Base-by-base conservation (phyloP, 2,797 vertebrate species). In the Semotilus atromaculatus region DNA sequence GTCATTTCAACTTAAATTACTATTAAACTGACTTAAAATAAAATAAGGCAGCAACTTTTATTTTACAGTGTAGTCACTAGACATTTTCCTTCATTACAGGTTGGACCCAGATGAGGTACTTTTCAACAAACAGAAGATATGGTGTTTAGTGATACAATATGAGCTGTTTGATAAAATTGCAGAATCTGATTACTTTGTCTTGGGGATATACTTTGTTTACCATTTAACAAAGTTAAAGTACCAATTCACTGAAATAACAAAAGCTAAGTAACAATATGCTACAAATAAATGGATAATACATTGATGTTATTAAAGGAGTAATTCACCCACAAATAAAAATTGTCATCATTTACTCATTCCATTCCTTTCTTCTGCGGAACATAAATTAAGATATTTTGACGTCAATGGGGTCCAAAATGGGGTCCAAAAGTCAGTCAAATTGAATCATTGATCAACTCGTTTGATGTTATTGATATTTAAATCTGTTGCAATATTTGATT, bases 91-190 rank as follows among this genome's bases (percentile, higher is more conserved):
- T 66, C 23, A n/a, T 62, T 16, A 80, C 40, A 72, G 55, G 76
- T 83, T 82, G 81, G 31, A 66, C 29, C 29, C 75, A 85, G 75
- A 79, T 75, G 71, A 19, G 67, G 75, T 0, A 5, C 48, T 77
- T 80, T 31, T n/a, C n/a, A n/a, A 72, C 40, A 84, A 71, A 62
- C 74, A 79, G 74, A 62, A 62, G 83, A 84, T 26, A 5, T 16
- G 53, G 38, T 48, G 76, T 71, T 48, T 73, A 80, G 67, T 73
- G 83, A 48, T 72, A 51, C 43, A 72, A 71, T 26, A 29, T 62
- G 75, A 79, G 40, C 23, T 0, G 31, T 23, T 71, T 78, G 7
- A 34, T 71, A 23, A 21, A 26, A 53, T 34, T 19, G 55, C 31
- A 19, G 29, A 66, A 64, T 62, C 19, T 62, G 75, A 77, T 64